Base-by-base conservation (phyloP, 2,113 vertebrate genomes). In the Eupsittula cactorum region DNA sequence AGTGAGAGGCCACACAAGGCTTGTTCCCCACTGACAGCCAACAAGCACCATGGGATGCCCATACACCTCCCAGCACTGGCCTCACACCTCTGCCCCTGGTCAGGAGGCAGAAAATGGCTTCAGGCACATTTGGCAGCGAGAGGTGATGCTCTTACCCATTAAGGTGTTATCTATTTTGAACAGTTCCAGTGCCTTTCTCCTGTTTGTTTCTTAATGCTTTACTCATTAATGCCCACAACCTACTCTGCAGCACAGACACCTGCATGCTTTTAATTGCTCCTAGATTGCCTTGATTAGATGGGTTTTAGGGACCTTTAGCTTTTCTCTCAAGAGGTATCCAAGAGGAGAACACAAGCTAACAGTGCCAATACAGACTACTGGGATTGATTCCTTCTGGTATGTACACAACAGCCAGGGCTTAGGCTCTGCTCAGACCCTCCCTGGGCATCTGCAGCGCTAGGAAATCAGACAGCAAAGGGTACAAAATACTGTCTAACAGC, bases 281-380 rank as follows among this genome's bases (percentile, higher is more conserved):
- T 57, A 57, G 57, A 85, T 73, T 82, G 85, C 82, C 69, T 89
- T 79, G 77, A 87, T 89, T 85, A 87, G 77, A 24, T 1, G 4
- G 71, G 21, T 88, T 83, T 60, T 3, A 17, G 92, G 63, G 75
- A 91, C 85, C 79, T 95, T 50, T 86, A 80, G 20, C 73, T 93
- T 82, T 62, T 83, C 68, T 41, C 71, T 92, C 37, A 52, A 88
- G 73, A 83, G 49, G 80, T 59, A 74, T 42, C 73, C 63, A 91
- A 81, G 77, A 94, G 68, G 82, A 12, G 49, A 41, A 52, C 2
- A 0, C 8, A 70, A 89, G 28, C 50, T 47, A 79, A 71, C 47
- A 16, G 67, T 19, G 33, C 17, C 81, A 74, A 7, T n/a, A 37
- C 42, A 39, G 35, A 52, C 7, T 31, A 33, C 68, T 46, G 69